A percentile compares a stretch with the other conserved stretches of the same genome.
Evolutionary conservation across 2,888 invertebrate species (phyloP).

Genomic region (Latheticus oryzae): DNA sequence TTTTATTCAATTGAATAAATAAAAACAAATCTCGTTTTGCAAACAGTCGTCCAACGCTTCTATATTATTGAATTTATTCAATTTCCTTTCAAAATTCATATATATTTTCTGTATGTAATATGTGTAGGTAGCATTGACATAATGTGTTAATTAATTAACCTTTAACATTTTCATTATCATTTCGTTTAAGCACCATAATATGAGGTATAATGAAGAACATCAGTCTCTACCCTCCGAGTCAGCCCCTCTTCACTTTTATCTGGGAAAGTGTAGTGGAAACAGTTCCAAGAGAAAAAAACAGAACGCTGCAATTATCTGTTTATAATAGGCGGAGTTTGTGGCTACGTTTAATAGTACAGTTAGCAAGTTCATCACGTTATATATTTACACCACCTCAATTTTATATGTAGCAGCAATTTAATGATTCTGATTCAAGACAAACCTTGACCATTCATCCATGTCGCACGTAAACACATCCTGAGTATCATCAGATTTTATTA

Average conservation of each 20-base stretch:
- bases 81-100: too few species aligned
- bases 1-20: too few species aligned
- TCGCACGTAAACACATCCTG: slow-evolving; percentile 44
- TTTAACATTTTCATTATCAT: too few species aligned
- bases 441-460: slow-evolving; percentile 45
- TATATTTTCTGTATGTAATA: too few species aligned
- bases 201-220: slow-evolving; percentile 20
- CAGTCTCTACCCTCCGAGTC: slow-evolving; percentile 12
- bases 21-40: too few species aligned
- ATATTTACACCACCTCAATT: slow-evolving; percentile 44
- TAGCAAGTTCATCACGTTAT: slow-evolving; percentile 49
- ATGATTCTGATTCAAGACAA: slow-evolving; percentile 42
- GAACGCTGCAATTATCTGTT: slow-evolving; percentile 53
- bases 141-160: too few species aligned
- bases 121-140: too few species aligned
- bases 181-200: too few species aligned
- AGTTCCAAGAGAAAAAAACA: slow-evolving; percentile 53
- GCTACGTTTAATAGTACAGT: slow-evolving; percentile 46
- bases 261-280: slow-evolving; percentile 7
- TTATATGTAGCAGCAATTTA: slow-evolving; percentile 50
- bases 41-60: too few species aligned
- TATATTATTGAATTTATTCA: too few species aligned
- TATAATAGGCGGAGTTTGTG: slow-evolving; percentile 50
- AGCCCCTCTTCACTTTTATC: slow-evolving; percentile 9
- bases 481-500: slow-evolving; percentile 39